phyloP scores from a whole-genome alignment of 2,113 vertebrate genomes.

The Platysteira castanea region DNA sequence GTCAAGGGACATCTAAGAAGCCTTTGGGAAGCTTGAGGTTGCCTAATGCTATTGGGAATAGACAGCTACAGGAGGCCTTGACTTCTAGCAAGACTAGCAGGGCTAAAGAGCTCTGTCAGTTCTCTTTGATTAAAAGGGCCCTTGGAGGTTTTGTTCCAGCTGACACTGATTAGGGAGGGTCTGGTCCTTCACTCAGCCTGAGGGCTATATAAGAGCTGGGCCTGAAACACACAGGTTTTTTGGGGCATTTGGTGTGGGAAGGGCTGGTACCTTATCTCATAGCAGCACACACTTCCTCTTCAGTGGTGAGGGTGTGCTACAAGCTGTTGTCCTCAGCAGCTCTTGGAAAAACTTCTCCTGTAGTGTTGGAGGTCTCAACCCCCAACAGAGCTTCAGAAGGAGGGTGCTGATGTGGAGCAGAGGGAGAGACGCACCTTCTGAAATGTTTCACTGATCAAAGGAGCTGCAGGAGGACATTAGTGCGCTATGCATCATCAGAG shows the following conservation, averaged over 20 bases:
- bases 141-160: not conserved
- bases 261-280: not conserved
- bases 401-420: not conserved
- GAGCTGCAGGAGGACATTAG: not conserved
- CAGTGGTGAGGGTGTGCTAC: not conserved
- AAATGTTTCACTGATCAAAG: not conserved
- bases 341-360: not conserved
- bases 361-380: fast-evolving
- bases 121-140: not conserved
- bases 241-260: fast-evolving
- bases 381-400: not conserved
- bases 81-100: not conserved
- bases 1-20: not conserved
- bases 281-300: fast-evolving
- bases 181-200: not conserved
- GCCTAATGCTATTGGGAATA: not conserved
- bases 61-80: not conserved
- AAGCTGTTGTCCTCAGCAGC: not conserved
- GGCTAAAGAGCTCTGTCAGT: not conserved
- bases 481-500: not conserved
- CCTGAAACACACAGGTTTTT: fast-evolving
- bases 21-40: not conserved
- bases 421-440: not conserved
- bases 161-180: not conserved
- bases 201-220: not conserved